Base-by-base conservation (phyloP, 2,113 vertebrate species). In the Sigmodon hispidus region DNA sequence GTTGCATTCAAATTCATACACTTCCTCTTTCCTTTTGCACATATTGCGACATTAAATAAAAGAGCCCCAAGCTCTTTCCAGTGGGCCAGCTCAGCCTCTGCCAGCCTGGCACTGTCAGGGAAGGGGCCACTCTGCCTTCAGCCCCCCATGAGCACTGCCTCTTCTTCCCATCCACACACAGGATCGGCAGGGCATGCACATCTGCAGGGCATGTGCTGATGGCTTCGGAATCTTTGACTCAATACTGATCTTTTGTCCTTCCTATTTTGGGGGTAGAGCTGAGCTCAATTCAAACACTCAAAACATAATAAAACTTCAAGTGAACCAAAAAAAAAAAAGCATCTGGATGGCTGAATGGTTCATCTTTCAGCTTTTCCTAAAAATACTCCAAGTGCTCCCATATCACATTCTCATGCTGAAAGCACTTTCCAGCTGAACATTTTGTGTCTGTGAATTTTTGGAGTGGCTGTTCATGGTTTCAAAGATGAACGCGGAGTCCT, bases 211-310 rank as follows among this genome's bases (percentile, higher is more conserved):
- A 7, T 2, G 17, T 0, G 52, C 65, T 11, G 10, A 34, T 7
- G 31, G 0, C 15, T 12, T 43, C 24, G 43, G 52, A 40, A 59
- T n/a, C 80, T 57, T 26, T 5, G 50, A 40, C 21, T 85, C 40
- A 5, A 24, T 16, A 43, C 16, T 43, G 40, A 12, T 10, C 76
- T 81, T 94, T 79, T 65, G 69, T 87, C 84, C 40, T 85, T 92
- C 76, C 24, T 13, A 63, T 17, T 85, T 75, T 9, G 17, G 43
- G 59, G n/a, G 22, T 15, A 72, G 50, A 52, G 45, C 36, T 48
- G 12, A 21, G 52, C 91, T 93, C 92, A 89, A 70, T 63, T 31
- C 70, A 94, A 80, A 77, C 52, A 63, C 91, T 92, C 55, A 36
- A 61, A 94, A 59, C 1, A n/a, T 19, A 59, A 87, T 13, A 89